Conservation (phyloP, 1,140 invertebrate genomes). For the Thrips palmi region DNA sequence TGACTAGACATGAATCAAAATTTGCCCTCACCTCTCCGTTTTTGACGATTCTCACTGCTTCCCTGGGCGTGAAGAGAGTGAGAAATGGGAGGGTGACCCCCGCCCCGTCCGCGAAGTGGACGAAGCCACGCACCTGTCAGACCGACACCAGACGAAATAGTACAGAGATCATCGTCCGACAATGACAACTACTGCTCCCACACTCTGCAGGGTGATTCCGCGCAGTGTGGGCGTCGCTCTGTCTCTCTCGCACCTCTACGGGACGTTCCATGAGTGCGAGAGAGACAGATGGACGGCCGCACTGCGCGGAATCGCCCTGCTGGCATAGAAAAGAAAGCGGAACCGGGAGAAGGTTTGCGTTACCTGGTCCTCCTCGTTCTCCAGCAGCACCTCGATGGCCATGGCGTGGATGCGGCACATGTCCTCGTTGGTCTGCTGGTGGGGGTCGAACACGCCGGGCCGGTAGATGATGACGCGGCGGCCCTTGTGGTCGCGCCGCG, state of each 20-base stretch:
- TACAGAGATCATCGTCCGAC: too few species aligned
- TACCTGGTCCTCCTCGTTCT: conserved; percentile 65
- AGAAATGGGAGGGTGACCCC: conserved; percentile 55
- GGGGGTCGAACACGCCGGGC: conserved; percentile 58
- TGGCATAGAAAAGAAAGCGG: too few species aligned
- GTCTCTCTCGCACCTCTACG: too few species aligned
- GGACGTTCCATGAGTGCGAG: too few species aligned
- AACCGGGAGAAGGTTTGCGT: too few species aligned
- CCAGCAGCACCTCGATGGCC: conserved; percentile 60
- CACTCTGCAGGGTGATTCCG: too few species aligned
- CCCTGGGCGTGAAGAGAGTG: conserved; percentile 53
- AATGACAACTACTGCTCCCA: too few species aligned
- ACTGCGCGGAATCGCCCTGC: too few species aligned
- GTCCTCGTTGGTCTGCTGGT: conserved; percentile 55
- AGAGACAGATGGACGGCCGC: too few species aligned
- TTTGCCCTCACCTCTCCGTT: conserved; percentile 45
- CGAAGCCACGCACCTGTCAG: conserved; percentile 47
- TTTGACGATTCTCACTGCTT: conserved; percentile 57
- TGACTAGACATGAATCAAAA: conserved; percentile 4
- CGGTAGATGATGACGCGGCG: conserved; percentile 37
- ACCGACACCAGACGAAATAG: too few species aligned
- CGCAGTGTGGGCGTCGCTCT: too few species aligned
- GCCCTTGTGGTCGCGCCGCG: conserved; percentile 48
- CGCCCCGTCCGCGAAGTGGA: conserved; percentile 50
- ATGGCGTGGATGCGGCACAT: conserved; percentile 62